These are phyloP conservation scores for Mareca strepera DNA, from an alignment of 2,797 vertebrate genomes.

Conservation along the genomic window DNA sequence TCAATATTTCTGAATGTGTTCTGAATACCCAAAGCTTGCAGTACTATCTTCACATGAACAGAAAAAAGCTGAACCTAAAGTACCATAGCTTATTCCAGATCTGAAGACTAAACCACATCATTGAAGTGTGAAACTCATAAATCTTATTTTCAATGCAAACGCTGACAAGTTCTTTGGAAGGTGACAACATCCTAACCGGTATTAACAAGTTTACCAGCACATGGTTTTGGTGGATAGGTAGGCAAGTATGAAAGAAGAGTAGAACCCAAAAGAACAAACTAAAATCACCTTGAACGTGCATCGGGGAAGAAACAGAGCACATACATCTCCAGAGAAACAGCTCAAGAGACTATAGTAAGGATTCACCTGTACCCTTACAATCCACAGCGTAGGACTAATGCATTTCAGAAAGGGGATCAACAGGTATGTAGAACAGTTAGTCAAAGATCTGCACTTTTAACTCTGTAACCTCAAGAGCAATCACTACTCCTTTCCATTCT, in stretches of 20 bases:
- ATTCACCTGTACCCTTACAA: neutral
- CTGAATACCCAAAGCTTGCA: neutral
- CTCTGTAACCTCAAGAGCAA: neutral
- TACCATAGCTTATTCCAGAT: neutral
- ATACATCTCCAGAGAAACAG: neutral
- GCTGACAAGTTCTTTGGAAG: neutral
- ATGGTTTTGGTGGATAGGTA: neutral
- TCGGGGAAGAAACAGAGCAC: neutral
- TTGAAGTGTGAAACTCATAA: neutral
- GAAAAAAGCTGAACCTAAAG: neutral
- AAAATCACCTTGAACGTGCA: accelerated
- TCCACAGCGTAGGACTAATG: neutral
- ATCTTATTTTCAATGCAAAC: neutral
- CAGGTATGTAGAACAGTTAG: neutral
- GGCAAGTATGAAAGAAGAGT: neutral
- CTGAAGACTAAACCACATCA: neutral
- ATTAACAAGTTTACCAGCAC: neutral
- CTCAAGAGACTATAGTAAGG: neutral
- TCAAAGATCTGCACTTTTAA: neutral
- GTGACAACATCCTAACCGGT: neutral
- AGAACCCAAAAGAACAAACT: neutral
- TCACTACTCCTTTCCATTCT: neutral
- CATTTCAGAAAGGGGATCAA: neutral
- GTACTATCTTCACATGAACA: neutral
- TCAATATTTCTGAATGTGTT: neutral